phyloP scores from a whole-genome alignment of 1,140 invertebrate species.

The Lepidotrigona ventralis region DNA sequence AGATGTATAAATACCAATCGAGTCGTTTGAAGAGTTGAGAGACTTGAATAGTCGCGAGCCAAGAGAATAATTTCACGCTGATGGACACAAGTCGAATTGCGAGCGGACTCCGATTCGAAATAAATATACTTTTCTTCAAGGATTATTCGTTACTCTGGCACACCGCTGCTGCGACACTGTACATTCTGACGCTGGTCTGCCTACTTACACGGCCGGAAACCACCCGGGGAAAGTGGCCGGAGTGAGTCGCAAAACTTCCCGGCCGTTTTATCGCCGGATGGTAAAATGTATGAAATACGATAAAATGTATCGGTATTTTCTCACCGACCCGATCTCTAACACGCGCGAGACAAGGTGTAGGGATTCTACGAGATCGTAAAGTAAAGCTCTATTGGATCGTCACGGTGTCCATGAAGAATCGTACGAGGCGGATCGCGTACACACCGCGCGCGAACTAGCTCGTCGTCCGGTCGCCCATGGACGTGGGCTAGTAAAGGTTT shows the following conservation, averaged over 20 bases:
- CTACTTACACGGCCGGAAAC: conserved; percentile 9
- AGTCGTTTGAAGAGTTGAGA: background rate
- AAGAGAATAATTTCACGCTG: background rate
- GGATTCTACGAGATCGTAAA: conserved; percentile 65
- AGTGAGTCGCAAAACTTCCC: conserved; percentile 30
- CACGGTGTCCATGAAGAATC: conserved; percentile 54
- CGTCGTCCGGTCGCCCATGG: conserved; percentile 56
- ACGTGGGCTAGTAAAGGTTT: conserved; percentile 69
- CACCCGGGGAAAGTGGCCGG: conserved; percentile 16
- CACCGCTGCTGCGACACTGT: conserved; percentile 16
- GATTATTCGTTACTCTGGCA: conserved; percentile 26
- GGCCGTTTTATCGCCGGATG: conserved; percentile 38
- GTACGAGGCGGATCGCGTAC: conserved; percentile 52
- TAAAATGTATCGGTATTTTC: conserved; percentile 57
- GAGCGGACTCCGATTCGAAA: conserved; percentile 10
- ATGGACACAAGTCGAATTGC: conserved; percentile 25
- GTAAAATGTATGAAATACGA: conserved; percentile 58
- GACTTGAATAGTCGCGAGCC: background rate
- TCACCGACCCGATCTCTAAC: conserved; percentile 55
- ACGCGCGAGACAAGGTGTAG: conserved; percentile 44
- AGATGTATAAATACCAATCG: background rate
- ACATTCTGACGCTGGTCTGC: conserved; percentile 34
- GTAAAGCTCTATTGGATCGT: conserved; percentile 61
- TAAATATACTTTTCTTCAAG: conserved; percentile 28
- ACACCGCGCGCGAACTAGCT: conserved; percentile 56